A percentile compares a stretch with the other conserved stretches of the same genome.
phyloP scores from a whole-genome alignment of 2,888 invertebrate species.

The Trachelus tabidus region DNA sequence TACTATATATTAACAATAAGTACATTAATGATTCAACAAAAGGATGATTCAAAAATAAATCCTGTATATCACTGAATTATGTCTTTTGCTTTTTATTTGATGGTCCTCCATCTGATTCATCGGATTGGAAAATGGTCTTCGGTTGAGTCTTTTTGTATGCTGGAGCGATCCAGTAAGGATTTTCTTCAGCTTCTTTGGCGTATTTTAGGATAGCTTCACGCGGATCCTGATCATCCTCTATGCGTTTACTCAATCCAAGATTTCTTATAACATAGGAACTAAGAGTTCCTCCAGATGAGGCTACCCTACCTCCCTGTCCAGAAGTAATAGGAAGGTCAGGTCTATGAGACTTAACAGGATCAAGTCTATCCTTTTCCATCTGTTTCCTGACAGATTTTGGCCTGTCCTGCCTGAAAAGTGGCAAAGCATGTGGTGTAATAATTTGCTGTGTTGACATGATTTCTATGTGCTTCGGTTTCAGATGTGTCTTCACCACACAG shows the following conservation, averaged over 20 bases:
- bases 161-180: constrained; percentile 96
- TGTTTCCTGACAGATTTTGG: constrained; percentile 89
- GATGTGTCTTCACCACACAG: constrained; percentile 78
- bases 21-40: background rate
- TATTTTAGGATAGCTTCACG: constrained; percentile 94
- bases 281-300: constrained; percentile 88
- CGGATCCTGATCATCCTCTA: constrained; percentile 90
- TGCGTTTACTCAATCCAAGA: constrained; percentile 90
- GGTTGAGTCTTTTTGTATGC: constrained; percentile 93
- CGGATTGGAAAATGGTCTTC: constrained; percentile 79
- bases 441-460: constrained; percentile 92
- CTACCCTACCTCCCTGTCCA: constrained; percentile 92
- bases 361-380: constrained; percentile 90
- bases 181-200: constrained; percentile 94
- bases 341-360: constrained; percentile 84
- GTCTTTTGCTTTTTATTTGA: constrained; percentile 70
- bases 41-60: background rate
- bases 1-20: background rate
- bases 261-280: constrained; percentile 97
- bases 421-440: constrained; percentile 95
- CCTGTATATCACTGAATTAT: constrained; percentile 17
- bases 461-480: constrained; percentile 85
- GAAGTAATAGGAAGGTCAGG: constrained; percentile 91
- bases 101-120: constrained; percentile 67
- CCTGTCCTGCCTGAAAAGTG: constrained; percentile 92